Percentiles rank a stretch among this genome's conserved stretches.
Conservation (phyloP, 2,113 vertebrate genomes). For the Turdus rufiventris region DNA sequence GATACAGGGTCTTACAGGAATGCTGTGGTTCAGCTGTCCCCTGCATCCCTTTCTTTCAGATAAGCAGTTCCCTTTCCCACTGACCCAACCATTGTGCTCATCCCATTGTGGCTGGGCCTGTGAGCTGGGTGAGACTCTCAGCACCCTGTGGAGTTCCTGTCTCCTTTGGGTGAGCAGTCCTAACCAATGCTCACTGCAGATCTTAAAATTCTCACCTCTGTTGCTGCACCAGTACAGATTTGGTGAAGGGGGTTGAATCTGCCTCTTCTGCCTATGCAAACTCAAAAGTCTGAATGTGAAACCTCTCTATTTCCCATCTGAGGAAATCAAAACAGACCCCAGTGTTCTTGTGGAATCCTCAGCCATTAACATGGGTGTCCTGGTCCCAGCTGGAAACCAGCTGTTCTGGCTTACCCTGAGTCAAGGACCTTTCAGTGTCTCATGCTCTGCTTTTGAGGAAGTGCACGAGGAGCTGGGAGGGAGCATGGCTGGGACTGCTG, state of each 20-base stretch:
- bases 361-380: neutral
- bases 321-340: neutral
- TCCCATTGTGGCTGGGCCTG: fast-evolving
- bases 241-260: neutral
- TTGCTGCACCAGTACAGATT: neutral
- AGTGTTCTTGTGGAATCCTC: neutral
- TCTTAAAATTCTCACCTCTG: neutral
- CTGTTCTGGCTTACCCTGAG: neutral
- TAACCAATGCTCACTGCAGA: neutral
- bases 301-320: neutral
- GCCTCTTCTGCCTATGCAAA: neutral
- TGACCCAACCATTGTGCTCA: neutral
- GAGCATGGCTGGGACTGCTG: neutral
- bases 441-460: neutral
- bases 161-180: neutral
- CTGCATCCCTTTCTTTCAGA: neutral
- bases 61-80: neutral
- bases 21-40: neutral
- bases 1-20: neutral
- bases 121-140: neutral
- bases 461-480: neutral
- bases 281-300: neutral
- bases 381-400: neutral
- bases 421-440: neutral
- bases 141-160: neutral